Evolutionary conservation across 2,113 vertebrate species (phyloP).

Genomic region (Lampris incognitus): DNA sequence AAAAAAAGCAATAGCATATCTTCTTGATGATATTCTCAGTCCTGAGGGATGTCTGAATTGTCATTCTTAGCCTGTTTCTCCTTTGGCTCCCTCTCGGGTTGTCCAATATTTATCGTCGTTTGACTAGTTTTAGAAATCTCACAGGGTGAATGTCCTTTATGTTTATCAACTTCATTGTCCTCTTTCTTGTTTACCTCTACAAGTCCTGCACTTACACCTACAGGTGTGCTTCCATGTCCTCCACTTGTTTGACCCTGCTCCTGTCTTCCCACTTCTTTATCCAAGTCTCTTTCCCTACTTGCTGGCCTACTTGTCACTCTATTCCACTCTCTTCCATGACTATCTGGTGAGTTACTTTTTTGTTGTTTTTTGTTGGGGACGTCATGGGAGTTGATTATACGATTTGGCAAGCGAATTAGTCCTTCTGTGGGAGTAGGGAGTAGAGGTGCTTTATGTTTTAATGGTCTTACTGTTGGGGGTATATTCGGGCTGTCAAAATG

Average conservation of each 20-base stretch:
- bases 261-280: conserved; percentile 56
- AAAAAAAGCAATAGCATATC: conserved; percentile 11
- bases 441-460: conserved; percentile 82
- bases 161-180: conserved; percentile 51
- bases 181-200: conserved; percentile 37
- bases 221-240: conserved; percentile 66
- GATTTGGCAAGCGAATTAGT: conserved; percentile 62
- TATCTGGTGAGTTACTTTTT: conserved; percentile 21
- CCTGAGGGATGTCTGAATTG: conserved; percentile 53
- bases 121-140: conserved; percentile 67
- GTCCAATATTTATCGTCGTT: conserved; percentile 69
- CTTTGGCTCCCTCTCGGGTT: conserved; percentile 71
- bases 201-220: conserved; percentile 57
- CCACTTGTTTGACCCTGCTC: conserved; percentile 44
- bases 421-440: conserved; percentile 87
- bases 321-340: conserved; percentile 35
- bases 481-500: conserved; percentile 77
- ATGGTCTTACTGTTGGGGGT: conserved; percentile 75
- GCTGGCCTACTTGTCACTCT: conserved; percentile 68
- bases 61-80: conserved; percentile 63
- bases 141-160: conserved; percentile 53
- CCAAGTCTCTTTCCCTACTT: conserved; percentile 53
- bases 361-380: conserved; percentile 50
- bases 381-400: conserved; percentile 75
- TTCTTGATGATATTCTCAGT: conserved; percentile 33